phyloP scores from a whole-genome alignment of 2,113 vertebrate genomes.

The Raja brachyura region DNA sequence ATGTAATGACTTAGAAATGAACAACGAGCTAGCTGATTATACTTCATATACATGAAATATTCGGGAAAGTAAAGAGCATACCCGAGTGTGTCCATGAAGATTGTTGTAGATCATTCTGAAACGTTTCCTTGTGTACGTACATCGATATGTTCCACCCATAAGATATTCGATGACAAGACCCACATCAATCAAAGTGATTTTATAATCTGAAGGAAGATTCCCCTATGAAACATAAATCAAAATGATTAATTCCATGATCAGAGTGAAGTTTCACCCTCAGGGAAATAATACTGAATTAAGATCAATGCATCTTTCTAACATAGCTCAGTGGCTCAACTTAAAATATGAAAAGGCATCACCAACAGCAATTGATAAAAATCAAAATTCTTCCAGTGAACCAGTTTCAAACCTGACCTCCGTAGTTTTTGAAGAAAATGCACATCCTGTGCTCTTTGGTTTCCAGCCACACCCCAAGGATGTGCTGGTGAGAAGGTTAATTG shows the following conservation, averaged over 20 bases:
- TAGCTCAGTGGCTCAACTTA: background rate
- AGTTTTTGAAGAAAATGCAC: too few species aligned
- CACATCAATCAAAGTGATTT: constrained; percentile 92
- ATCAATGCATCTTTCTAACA: background rate
- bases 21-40: background rate
- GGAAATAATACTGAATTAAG: background rate
- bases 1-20: too few species aligned
- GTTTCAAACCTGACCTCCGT: too few species aligned
- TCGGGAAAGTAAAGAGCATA: constrained; percentile 49
- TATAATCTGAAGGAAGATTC: constrained; percentile 93
- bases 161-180: constrained; percentile 92
- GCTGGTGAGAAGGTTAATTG: too few species aligned
- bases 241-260: background rate
- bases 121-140: constrained; percentile 92
- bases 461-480: too few species aligned
- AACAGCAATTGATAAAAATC: too few species aligned
- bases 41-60: background rate
- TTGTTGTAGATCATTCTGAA: constrained; percentile 96
- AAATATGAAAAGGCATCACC: background rate
- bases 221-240: constrained; percentile 60
- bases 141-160: constrained; percentile 96
- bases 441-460: too few species aligned
- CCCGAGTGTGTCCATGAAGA: constrained; percentile 83
- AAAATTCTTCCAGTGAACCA: too few species aligned
- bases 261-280: background rate